Base-by-base conservation (phyloP, 2,888 invertebrate species). In the Volucella zonaria region DNA sequence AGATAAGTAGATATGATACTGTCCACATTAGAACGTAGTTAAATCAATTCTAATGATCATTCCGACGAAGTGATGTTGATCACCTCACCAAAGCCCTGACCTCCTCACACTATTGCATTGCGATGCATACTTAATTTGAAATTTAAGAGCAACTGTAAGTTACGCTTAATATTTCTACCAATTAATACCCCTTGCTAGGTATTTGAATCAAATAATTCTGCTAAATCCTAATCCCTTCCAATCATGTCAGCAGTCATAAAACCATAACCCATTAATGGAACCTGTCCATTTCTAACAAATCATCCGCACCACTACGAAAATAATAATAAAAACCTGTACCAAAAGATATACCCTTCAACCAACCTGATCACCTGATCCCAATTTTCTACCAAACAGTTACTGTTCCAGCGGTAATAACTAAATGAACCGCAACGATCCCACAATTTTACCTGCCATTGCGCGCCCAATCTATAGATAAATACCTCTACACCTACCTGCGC, bases 351-450 rank as follows among this genome's bases (percentile, higher is more conserved):
- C 40, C 18, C 52, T 14, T n/a, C 49, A 54, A n/a, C 62, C 23
- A 75, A 75, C 58, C 64, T 64, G 64, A 42, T 56, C 45, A 54
- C 54, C 31, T 18, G 54, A 56, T 64, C 43, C 45, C 14, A n/a
- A 15, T 43, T 52, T 59, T 51, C 40, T 8, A 10, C n/a, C 40
- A 59, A 61, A 56, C 42, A 43, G 31, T 61, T 43, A 42, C 23
- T 59, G 40, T 64, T 66, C 59, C 45, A 51, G 51, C 58, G 59
- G 43, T 75, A 51, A 54, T 78, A 52, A 73, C 56, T 42, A 73
- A 73, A 80, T 80, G 79, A 67, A 68, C 67, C 74, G 64, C 58
- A 58, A 75, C 75, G 51, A 56, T 75, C 51, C 59, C 70, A 76
- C 62, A 51, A 66, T 66, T 31, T 81, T 76, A 81, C 81, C 76